Percentiles rank a stretch among this genome's conserved stretches.
These are phyloP conservation scores for Pristionchus entomophagus DNA, from an alignment of 2,888 invertebrate species.

Conservation along the genomic window DNA sequence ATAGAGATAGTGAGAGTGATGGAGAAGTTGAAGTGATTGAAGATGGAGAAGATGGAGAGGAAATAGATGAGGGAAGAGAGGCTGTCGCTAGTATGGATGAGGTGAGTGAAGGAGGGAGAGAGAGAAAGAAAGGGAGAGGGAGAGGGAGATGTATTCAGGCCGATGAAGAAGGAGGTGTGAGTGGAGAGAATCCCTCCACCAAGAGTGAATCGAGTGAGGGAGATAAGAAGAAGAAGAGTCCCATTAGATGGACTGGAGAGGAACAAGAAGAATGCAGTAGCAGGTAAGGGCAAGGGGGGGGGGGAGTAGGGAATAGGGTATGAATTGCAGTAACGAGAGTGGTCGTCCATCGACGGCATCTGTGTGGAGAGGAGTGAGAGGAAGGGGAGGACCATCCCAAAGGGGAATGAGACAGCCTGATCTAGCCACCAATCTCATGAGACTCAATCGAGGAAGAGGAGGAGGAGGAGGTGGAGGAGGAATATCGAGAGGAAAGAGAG, in stretches of 20 bases:
- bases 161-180: constrained; percentile 1
- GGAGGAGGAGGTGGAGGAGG: background rate
- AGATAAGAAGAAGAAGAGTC: constrained; percentile 25
- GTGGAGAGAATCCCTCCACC: background rate
- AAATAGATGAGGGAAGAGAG: constrained; percentile 28
- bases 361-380: background rate
- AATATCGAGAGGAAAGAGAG: background rate
- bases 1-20: background rate
- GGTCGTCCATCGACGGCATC: constrained; percentile 26
- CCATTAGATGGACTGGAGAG: background rate
- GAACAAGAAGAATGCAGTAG: constrained; percentile 27
- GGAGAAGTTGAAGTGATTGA: background rate
- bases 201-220: background rate
- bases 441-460: constrained; percentile 15
- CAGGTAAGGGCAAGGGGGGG: background rate
- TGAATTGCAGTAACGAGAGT: constrained; percentile 15
- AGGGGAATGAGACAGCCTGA: background rate
- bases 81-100: constrained; percentile 29
- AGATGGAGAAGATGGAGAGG: background rate
- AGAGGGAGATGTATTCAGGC: background rate
- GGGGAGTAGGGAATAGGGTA: background rate
- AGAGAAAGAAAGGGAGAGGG: background rate
- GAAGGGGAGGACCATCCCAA: background rate
- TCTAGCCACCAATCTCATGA: constrained; percentile 2
- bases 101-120: background rate